phyloP scores from a whole-genome alignment of 2,888 invertebrate species.

The Lordiphosa fenestrarum region DNA sequence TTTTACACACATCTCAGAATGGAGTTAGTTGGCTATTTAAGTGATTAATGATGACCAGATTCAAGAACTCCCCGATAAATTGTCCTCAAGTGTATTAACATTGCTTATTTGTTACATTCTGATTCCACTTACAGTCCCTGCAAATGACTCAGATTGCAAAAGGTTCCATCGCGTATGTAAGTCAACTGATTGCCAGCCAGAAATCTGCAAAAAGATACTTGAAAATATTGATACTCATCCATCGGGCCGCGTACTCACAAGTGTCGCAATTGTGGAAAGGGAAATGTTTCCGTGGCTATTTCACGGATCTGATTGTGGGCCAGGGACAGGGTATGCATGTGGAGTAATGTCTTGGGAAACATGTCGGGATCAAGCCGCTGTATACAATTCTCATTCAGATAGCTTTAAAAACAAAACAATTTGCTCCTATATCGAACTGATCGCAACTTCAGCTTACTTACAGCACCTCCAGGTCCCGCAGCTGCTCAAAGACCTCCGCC shows the following conservation, averaged over 20 bases:
- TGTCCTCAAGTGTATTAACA: too few species aligned
- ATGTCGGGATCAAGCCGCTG: conserved; percentile 70
- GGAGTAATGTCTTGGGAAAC: conserved; percentile 77
- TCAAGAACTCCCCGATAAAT: too few species aligned
- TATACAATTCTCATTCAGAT: conserved; percentile 80
- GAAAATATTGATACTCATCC: conserved; percentile 5
- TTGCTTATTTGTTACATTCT: neutral
- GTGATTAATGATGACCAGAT: conserved; percentile 1
- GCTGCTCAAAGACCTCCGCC: conserved; percentile 77
- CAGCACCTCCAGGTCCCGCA: conserved; percentile 80
- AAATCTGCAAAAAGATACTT: conserved; percentile 79
- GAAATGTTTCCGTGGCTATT: conserved; percentile 75
- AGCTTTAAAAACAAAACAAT: conserved; percentile 42
- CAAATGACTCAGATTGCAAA: conserved; percentile 80
- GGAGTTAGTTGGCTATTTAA: neutral
- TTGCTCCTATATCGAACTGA: too few species aligned
- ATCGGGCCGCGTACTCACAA: conserved; percentile 79
- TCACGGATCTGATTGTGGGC: conserved; percentile 79
- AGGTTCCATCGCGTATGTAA: conserved; percentile 80
- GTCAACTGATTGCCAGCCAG: conserved; percentile 81
- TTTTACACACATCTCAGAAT: neutral
- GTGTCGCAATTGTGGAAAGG: conserved; percentile 78
- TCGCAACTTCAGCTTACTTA: conserved; percentile 61
- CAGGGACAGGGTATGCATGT: conserved; percentile 81
- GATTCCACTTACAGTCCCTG: conserved; percentile 76